These are phyloP conservation scores for Drosophila fulvimacula DNA, from an alignment of 2,888 invertebrate genomes.

Conservation along the genomic window DNA sequence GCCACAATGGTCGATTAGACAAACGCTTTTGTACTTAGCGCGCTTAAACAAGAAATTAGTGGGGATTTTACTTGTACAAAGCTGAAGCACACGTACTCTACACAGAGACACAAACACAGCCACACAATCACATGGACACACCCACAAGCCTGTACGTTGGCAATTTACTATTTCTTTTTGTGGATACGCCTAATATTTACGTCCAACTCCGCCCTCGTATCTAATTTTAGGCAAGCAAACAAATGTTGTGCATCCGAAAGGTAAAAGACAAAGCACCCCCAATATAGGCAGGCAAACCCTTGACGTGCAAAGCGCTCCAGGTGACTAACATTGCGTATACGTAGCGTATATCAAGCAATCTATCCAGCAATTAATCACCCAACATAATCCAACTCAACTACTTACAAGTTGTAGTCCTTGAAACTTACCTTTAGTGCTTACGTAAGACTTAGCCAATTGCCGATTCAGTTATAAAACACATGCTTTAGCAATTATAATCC, in stretches of 20 bases:
- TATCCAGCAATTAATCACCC: constrained; percentile 44
- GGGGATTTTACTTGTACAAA: constrained; percentile 69
- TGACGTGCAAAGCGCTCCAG: constrained; percentile 80
- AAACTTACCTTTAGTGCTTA: constrained; percentile 51
- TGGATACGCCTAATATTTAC: constrained; percentile 38
- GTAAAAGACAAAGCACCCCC: constrained; percentile 82
- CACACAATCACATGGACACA: not conserved
- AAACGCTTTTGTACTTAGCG: constrained; percentile 77
- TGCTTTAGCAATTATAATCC: constrained; percentile 33
- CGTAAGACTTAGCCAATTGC: constrained; percentile 38
- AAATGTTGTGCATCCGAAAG: constrained; percentile 83
- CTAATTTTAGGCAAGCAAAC: constrained; percentile 83
- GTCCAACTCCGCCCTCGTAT: constrained; percentile 47
- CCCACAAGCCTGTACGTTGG: constrained; percentile 54
- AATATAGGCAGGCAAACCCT: constrained; percentile 83
- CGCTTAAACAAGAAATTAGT: constrained; percentile 61
- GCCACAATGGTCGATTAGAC: constrained; percentile 61
- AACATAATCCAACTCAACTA: constrained; percentile 44
- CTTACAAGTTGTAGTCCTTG: constrained; percentile 57
- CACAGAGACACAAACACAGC: constrained; percentile 5
- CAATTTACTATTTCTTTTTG: constrained; percentile 30
- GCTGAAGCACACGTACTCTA: constrained; percentile 44
- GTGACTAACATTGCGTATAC: constrained; percentile 81
- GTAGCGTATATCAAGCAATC: constrained; percentile 47
- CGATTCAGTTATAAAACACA: constrained; percentile 24